Evolutionary conservation across 2,888 invertebrate species (phyloP), one percentile per base, ranked within the genome.

Genomic region (Serrognathus titanus): DNA sequence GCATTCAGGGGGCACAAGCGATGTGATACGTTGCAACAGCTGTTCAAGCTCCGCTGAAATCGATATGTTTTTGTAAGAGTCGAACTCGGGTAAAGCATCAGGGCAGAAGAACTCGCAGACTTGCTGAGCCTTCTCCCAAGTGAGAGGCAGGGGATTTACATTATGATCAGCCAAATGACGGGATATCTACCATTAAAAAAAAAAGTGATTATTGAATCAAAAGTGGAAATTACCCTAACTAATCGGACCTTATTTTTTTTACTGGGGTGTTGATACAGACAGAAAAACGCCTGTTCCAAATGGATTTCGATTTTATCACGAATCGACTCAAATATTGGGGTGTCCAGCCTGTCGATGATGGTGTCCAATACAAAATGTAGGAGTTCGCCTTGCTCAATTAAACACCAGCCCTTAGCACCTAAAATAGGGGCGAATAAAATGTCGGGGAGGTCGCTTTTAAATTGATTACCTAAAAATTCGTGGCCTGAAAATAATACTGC

Each of bases 201-300:
- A 70, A 69, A 24, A 12, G 1, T 9, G 8, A 16, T 11, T 31
- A 35, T 48, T 11, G 35, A 55, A 37, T 13, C 7, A 16, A 16
- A 16, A n/a, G 20, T 16, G 10, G 38, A 13, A n/a, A 52, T 6
- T 9, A 24, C 12, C 13, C 16, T n/a, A 8, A 45, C 11, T 43
- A 49, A 41, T 41, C 24, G 7, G 40, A 81, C 82, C 71, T 84
- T 85, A 52, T 81, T 85, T 69, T 87, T 88, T 70, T 85, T 89
- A 56, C 83, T 86, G 1, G 91, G 91, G 78, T 92, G 90, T 1
- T 89, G 88, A 74, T 90, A 96, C 1, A 97, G 79, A 74, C 97
- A 97, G 75, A 85, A 94, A 57, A 89, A 82, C 59, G 87, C 84
- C 78, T 97, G 96, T 70, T 96, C 96, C 70, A 95, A 81, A 64